Base-by-base conservation (phyloP, 1,140 invertebrate genomes). In the Apocrypta bakeri region DNA sequence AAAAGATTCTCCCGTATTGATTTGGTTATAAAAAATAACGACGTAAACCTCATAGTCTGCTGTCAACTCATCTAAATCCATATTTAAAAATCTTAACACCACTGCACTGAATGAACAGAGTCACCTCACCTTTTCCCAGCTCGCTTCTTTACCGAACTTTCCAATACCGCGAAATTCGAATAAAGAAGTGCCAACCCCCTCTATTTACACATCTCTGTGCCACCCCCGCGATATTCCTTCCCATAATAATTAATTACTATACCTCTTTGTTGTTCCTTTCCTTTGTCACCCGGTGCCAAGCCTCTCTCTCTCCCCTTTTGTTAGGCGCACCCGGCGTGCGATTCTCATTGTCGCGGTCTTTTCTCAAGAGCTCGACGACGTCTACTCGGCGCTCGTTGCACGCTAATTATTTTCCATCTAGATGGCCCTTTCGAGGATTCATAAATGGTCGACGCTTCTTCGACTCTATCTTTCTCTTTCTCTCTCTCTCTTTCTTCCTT, bases 321-420 rank as follows among this genome's bases (percentile, higher is more conserved):
- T 56, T 56, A n/a, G 17, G 48, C 48, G n/a, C 48, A 56, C 48
- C 25, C 24, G 63, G 63, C 27, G 61, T 9, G 63, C 63, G 63
- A 66, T 25, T 29, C 63, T 29, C 25, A 66, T 66, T 29, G 63
- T 66, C 63, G 37, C n/a, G 33, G 33, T 29, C 29, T 42, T 56
- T 56, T 27, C 37, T 73, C n/a, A 37, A 73, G n/a, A 73, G 63
- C 63, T 66, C 24, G n/a, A 64, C 24, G 63, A 27, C 24, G 63
- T 27, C 63, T 24, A 27, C 48, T 56, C 48, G 48, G 21, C 48
- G 9, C 27, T 29, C n/a, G 24, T 14, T 29, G 63, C 21, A 68
- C 33, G 63, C 75, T 78, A 78, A 78, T 78, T 78, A 78, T 78
- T 78, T 78, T 68, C 61, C 75, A 29, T 42, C 63, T 63, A 63